Percentiles rank a stretch among this genome's conserved stretches.
Conservation (phyloP, 2,797 vertebrate genomes). For the Sternotherus odoratus region DNA sequence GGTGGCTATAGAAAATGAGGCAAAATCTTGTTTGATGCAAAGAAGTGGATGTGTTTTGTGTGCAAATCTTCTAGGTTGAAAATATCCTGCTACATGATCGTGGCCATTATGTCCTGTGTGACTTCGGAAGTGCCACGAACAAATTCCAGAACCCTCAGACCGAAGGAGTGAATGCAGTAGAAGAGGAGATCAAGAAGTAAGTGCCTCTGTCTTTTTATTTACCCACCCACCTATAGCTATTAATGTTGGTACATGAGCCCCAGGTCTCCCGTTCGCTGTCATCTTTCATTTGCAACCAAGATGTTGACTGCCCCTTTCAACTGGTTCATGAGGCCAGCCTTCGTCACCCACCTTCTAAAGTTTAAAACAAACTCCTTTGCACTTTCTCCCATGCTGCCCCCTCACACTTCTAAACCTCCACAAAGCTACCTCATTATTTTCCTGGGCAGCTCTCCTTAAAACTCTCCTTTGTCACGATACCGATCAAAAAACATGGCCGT, state of each 20-base stretch:
- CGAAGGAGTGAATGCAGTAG: conserved; percentile 91
- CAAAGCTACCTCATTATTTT: background rate
- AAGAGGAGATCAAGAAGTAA: conserved; percentile 99
- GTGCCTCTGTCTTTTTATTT: conserved; percentile 32
- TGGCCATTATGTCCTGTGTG: conserved; percentile 97
- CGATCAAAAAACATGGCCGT: background rate
- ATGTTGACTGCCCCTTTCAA: background rate
- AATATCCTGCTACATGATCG: conserved; percentile 97
- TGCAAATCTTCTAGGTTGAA: conserved; percentile 88
- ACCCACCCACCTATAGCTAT: accelerated
- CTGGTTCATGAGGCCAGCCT: background rate
- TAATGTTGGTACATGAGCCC: background rate
- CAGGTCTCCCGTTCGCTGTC: background rate
- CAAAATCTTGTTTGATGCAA: background rate
- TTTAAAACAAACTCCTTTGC: background rate
- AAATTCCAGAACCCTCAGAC: conserved; percentile 94
- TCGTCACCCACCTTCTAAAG: background rate
- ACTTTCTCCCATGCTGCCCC: background rate
- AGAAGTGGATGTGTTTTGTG: background rate
- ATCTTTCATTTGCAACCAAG: background rate
- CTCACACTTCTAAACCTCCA: background rate
- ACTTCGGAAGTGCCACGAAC: conserved; percentile 98
- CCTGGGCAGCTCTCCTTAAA: background rate
- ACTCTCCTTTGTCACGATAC: background rate
- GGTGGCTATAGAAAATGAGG: background rate